Evolutionary conservation across 2,888 invertebrate species (phyloP).

Genomic region (Drosophila limbata): DNA sequence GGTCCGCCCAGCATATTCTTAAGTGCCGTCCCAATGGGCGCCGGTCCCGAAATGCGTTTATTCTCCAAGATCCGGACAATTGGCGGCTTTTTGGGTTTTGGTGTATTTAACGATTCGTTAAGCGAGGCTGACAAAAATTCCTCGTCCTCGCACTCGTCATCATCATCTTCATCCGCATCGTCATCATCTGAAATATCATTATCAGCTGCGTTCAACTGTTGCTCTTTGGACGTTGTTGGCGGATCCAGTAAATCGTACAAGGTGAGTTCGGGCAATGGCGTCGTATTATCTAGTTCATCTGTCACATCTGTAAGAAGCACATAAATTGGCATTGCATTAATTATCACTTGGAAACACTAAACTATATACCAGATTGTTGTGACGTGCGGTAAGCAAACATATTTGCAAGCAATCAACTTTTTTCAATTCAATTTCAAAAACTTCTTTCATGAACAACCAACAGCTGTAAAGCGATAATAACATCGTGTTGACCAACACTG

Average conservation of each 20-base stretch:
- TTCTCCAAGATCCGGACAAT: constrained; percentile 64
- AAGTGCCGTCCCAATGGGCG: constrained; percentile 41
- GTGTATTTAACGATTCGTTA: constrained; percentile 71
- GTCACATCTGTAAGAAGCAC: constrained; percentile 10
- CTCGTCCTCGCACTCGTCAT: constrained; percentile 8
- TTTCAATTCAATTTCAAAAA: constrained; percentile 72
- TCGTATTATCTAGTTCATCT: constrained; percentile 75
- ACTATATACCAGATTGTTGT: constrained; percentile 33
- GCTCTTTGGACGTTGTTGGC: constrained; percentile 57
- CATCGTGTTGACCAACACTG: constrained; percentile 33
- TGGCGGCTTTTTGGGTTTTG: constrained; percentile 67
- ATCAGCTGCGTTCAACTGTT: constrained; percentile 43
- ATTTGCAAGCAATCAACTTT: constrained; percentile 27
- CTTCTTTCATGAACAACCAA: constrained; percentile 43
- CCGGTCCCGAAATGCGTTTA: constrained; percentile 47
- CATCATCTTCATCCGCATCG: constrained; percentile 44
- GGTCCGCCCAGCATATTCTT: constrained; percentile 48
- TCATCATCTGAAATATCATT: constrained; percentile 46
- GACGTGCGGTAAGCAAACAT: constrained; percentile 41
- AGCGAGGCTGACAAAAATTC: constrained; percentile 15
- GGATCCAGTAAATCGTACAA: constrained; percentile 80
- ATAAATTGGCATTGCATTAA: neutral
- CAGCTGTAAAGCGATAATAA: constrained; percentile 60
- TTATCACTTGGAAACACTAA: neutral
- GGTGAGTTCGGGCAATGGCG: constrained; percentile 77